phyloP scores from a whole-genome alignment of 2,113 vertebrate genomes.

The Poeciliopsis occidentalis region DNA sequence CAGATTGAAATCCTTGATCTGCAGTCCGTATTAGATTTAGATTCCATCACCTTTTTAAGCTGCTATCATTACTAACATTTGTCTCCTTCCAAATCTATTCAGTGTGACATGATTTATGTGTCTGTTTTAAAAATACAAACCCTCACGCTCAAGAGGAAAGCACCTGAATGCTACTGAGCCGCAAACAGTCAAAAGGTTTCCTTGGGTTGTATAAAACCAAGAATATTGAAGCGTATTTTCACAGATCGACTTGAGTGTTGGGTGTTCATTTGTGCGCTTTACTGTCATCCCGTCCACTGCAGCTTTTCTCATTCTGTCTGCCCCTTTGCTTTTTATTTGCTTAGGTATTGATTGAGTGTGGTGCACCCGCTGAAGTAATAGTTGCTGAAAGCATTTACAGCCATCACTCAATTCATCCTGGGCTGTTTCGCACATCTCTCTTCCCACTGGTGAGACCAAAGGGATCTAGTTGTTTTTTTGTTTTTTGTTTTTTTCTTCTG shows the following conservation, averaged over 20 bases:
- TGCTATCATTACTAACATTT: not conserved
- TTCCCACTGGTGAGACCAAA: constrained; percentile 43
- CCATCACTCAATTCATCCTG: constrained; percentile 70
- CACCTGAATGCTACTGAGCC: no score
- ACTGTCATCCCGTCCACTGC: constrained; percentile 46
- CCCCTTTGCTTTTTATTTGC: constrained; percentile 77
- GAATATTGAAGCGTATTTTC: not conserved
- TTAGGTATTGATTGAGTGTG: constrained; percentile 81
- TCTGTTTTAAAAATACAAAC: not conserved
- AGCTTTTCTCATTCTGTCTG: constrained; percentile 72
- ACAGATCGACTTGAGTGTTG: constrained; percentile 3
- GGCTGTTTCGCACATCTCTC: constrained; percentile 42
- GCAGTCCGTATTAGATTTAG: no score
- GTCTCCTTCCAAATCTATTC: not conserved
- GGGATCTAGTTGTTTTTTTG: constrained; percentile 8
- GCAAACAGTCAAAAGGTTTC: not conserved
- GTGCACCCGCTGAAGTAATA: constrained; percentile 80
- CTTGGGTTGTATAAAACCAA: not conserved
- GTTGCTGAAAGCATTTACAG: constrained; percentile 82
- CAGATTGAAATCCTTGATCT: not conserved
- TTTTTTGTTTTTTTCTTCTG: no score
- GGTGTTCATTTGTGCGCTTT: constrained; percentile 52
- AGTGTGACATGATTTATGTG: not conserved
- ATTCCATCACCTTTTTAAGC: not conserved
- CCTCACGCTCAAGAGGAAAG: not conserved